Evolutionary conservation across 2,797 vertebrate species (phyloP), one percentile per base, ranked within the genome.

Genomic region (Chelon auratus): DNA sequence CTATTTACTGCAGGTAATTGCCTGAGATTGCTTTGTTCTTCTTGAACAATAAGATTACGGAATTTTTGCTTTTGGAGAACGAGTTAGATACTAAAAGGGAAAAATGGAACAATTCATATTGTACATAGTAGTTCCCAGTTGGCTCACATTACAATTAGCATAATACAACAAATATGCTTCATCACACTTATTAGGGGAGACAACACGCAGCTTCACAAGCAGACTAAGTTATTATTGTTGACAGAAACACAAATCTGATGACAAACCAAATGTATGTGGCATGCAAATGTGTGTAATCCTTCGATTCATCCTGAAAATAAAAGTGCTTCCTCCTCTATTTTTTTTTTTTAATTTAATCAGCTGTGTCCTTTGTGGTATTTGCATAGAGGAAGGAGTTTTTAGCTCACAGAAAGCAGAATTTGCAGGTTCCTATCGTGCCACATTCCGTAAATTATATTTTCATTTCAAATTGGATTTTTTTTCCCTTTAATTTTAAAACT

Each of bases 1-100:
- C 22, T 63, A 59, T 79, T 73, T 75, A 67, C 68, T 70, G 48
- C 48, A 75, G 17, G 37, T 71, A 80, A 73, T 65, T 45, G 18
- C 47, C 75, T 58, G 55, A 74, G 47, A 72, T 47, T 54, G 30
- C 7, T 69, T 45, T 63, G 36, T 55, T 61, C 10, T 30, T 47
- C 1, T 4, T 33, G 7, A 73, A 39, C 51, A 5, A 36, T 20
- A 1, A 26, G 1, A 79, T 26, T 36, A n/a, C 62, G 2, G 26
- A 47, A 14, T 86, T 82, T 62, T 63, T 51, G 55, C 15, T 62
- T 70, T 58, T 42, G 14, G 26, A 50, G n/a, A 43, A 61, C 22
- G 36, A 17, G 36, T 51, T 17, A 5, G 3, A 62, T 68, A 26
- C 42, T 24, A 1, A 54, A 68, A 52, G 11, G 42, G n/a, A 22